These are phyloP conservation scores for Pocota personata DNA, from an alignment of 2,888 invertebrate species.

Conservation along the genomic window DNA sequence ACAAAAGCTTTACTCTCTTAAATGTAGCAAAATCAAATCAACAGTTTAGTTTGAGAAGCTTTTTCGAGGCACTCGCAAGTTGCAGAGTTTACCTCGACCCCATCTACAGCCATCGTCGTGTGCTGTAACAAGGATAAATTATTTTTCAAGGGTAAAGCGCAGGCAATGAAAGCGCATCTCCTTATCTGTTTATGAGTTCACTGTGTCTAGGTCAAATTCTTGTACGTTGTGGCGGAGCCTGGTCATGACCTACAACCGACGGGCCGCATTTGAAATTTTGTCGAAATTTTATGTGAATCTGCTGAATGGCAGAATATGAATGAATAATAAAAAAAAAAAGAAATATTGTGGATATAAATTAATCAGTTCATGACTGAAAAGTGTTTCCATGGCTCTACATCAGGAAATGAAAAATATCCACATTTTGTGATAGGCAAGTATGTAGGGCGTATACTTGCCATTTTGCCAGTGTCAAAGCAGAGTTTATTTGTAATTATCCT, in stretches of 20 bases:
- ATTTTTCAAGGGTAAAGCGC: conserved; percentile 56
- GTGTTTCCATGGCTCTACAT: neutral
- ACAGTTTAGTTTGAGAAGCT: conserved; percentile 54
- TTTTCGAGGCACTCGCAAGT: conserved; percentile 36
- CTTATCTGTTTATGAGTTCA: conserved; percentile 56
- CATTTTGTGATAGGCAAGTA: neutral
- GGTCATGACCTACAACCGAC: conserved; percentile 54
- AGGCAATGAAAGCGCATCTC: conserved; percentile 48
- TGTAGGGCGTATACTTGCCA: neutral
- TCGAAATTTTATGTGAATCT: conserved; percentile 14
- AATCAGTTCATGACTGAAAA: neutral
- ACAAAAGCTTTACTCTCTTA: conserved; percentile 53
- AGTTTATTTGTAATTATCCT: neutral
- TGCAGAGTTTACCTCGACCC: conserved; percentile 38
- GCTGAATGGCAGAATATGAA: neutral
- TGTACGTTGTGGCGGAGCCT: conserved; percentile 9
- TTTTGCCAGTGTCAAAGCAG: neutral
- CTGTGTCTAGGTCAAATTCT: conserved; percentile 66
- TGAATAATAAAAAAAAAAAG: neutral
- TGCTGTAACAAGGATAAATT: conserved; percentile 49
- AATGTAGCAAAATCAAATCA: conserved; percentile 29
- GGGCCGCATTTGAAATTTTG: neutral
- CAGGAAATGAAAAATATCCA: neutral
- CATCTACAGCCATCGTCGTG: neutral
- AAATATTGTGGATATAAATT: conserved; percentile 4